phyloP scores from a whole-genome alignment of 2,888 invertebrate species.

The Ypsolopha scabrella region DNA sequence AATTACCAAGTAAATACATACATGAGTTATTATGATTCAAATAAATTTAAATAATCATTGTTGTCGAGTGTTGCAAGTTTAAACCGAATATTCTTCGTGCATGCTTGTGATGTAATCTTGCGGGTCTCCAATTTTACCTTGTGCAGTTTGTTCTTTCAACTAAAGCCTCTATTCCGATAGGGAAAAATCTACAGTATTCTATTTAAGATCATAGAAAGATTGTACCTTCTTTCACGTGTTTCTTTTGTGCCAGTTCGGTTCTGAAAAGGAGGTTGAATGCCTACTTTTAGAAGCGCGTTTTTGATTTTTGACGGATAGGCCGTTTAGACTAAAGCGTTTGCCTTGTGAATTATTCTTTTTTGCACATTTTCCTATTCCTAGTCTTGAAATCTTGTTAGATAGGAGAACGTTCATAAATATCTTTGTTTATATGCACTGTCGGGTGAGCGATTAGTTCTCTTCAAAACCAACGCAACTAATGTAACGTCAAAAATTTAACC shows the following conservation, averaged over 20 bases:
- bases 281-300: slow-evolving; percentile 1
- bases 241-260: slow-evolving; percentile 9
- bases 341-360: no score
- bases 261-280: slow-evolving; percentile 5
- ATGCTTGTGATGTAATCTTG: slow-evolving; percentile 27
- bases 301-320: slow-evolving; percentile 1
- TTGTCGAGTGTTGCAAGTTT: slow-evolving; percentile 33
- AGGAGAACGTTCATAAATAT: no score
- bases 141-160: slow-evolving; percentile 16
- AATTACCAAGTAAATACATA: slow-evolving; percentile 57
- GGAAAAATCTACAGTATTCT: no score
- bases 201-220: slow-evolving; percentile 2
- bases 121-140: no score
- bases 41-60: slow-evolving; percentile 52
- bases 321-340: no score
- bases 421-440: no score
- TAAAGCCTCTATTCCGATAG: no score
- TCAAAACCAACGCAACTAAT: no score
- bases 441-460: no score
- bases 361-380: no score
- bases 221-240: slow-evolving; percentile 7
- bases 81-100: slow-evolving; percentile 21
- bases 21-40: slow-evolving; percentile 54
- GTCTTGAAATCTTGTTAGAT: no score
- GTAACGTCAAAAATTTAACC: no score